Evolutionary conservation across 2,888 invertebrate genomes (phyloP).

Genomic region (Drosophila yooni): DNA sequence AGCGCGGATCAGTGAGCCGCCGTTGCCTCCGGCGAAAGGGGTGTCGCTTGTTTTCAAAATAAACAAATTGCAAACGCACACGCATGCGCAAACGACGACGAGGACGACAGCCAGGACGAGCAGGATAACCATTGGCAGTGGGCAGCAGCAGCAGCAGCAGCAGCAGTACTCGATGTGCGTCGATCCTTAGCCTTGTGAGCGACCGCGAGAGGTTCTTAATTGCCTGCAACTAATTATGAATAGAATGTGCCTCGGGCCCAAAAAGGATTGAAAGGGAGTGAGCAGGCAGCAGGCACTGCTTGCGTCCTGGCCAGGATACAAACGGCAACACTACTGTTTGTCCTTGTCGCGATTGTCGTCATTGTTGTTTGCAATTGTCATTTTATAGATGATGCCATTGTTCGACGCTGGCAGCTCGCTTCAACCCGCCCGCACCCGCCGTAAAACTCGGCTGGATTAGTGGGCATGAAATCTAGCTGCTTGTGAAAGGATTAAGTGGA

Average conservation of each 20-base stretch:
- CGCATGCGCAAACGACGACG: conserved; percentile 18
- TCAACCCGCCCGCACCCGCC: conserved; percentile 50
- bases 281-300: conserved; percentile 20
- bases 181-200: conserved; percentile 55
- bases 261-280: conserved; percentile 67
- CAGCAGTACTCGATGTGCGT: background rate
- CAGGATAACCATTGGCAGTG: background rate
- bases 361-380: conserved; percentile 83
- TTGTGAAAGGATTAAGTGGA: conserved; percentile 71
- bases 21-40: conserved; percentile 62
- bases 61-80: conserved; percentile 75
- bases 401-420: conserved; percentile 40
- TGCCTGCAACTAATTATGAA: conserved; percentile 81
- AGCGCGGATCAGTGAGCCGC: conserved; percentile 46
- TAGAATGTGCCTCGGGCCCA: conserved; percentile 35
- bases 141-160: conserved; percentile 4
- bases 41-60: conserved; percentile 80
- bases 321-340: conserved; percentile 73
- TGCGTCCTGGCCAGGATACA: conserved; percentile 1
- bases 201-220: conserved; percentile 72
- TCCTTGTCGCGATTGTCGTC: conserved; percentile 81
- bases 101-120: background rate
- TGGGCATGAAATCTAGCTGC: conserved; percentile 67
- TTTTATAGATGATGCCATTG: conserved; percentile 81
- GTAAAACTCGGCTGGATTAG: conserved; percentile 80